phyloP scores from a whole-genome alignment of 1,140 invertebrate genomes.

The Camponotus floridanus region DNA sequence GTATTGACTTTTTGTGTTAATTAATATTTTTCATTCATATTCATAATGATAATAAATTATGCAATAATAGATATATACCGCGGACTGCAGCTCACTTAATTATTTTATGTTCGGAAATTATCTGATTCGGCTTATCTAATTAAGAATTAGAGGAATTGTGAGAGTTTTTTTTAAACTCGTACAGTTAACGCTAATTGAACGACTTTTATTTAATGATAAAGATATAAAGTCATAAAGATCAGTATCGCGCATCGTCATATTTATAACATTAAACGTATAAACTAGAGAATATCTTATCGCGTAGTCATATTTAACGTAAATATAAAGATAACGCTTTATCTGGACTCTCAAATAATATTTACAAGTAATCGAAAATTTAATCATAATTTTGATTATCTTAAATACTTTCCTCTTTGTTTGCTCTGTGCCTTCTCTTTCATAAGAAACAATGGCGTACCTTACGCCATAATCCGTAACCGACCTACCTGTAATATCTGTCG shows the following conservation, averaged over 20 bases:
- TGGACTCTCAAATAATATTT: conserved; percentile 36
- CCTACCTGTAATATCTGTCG: conserved; percentile 71
- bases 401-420: not conserved
- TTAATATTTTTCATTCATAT: conserved; percentile 11
- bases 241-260: conserved; percentile 11
- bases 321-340: conserved; percentile 28
- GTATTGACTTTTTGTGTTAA: not conserved
- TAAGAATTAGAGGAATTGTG: not conserved
- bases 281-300: conserved; percentile 44
- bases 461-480: conserved; percentile 41
- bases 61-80: not conserved
- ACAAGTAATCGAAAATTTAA: conserved; percentile 32
- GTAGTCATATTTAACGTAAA: conserved; percentile 34
- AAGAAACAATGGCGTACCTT: conserved; percentile 41
- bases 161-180: not conserved
- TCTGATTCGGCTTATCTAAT: not conserved
- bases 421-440: not conserved
- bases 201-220: conserved; percentile 24
- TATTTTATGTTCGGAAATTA: not conserved
- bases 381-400: conserved; percentile 47
- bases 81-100: not conserved
- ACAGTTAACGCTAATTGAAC: not conserved
- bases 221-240: not conserved
- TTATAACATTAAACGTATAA: not conserved
- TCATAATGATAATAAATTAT: conserved; percentile 7